Conservation (phyloP, 2,113 vertebrate genomes). For the Rhea pennata region DNA sequence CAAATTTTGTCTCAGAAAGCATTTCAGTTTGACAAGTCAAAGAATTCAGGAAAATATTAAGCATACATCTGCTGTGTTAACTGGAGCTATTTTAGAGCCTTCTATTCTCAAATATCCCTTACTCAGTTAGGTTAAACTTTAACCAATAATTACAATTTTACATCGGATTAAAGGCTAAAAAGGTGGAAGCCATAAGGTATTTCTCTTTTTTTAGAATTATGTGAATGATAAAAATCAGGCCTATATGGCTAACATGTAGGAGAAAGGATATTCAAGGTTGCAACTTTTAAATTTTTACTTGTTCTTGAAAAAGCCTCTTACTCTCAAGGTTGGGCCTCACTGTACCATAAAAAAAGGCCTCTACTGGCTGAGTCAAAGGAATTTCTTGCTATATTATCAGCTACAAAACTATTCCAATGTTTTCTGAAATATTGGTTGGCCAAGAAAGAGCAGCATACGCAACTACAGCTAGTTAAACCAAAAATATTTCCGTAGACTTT, state of each 20-base stretch:
- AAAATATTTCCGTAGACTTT: neutral
- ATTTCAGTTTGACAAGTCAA: neutral
- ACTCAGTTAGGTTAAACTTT: neutral
- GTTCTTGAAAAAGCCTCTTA: neutral
- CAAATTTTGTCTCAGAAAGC: neutral
- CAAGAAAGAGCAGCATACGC: neutral
- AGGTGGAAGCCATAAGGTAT: neutral
- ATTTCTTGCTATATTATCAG: neutral
- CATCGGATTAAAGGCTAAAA: neutral
- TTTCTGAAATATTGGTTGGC: neutral
- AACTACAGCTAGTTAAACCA: neutral
- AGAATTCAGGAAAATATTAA: neutral
- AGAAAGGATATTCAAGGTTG: neutral
- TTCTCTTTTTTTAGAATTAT: neutral
- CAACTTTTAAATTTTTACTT: neutral
- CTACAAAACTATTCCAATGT: neutral
- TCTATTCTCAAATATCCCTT: neutral
- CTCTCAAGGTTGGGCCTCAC: neutral
- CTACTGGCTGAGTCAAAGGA: neutral
- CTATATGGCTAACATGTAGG: neutral
- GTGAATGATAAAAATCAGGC: neutral
- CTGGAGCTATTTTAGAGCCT: neutral
- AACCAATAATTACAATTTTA: neutral
- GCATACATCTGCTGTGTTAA: neutral
- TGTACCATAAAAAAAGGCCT: neutral